Evolutionary conservation across 2,113 vertebrate species (phyloP), one percentile per base, ranked within the genome.

Genomic region (Pedionomus torquatus): DNA sequence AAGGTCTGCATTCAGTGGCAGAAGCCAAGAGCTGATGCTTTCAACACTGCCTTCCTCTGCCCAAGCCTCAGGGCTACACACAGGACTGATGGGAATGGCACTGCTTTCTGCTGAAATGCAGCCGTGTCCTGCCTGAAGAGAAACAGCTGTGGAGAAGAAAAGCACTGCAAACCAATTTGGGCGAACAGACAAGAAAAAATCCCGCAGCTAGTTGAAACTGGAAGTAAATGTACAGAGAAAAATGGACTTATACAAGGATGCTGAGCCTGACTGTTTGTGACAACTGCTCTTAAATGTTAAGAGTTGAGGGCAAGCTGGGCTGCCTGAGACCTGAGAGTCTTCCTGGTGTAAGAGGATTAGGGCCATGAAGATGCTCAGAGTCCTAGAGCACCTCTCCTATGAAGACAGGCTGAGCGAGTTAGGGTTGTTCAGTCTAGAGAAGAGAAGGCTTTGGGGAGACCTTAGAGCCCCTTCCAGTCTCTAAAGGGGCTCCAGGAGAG

Each of bases 11-110:
- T 71, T 43, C 61, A 70, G 66, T 3, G 10, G 70, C 70, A 90
- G n/a, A 82, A 92, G 75, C 8, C 31, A 60, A 78, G 86, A 85
- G 33, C 55, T 66, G 66, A 16, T 5, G 19, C 51, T 84, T 51
- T 64, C 11, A 74, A 78, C 4, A 5, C 60, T 71, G 80, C 76
- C 43, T 33, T 49, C 26, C 18, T 43, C 79, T 88, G 70, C 75
- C 66, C 17, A 7, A 19, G 35, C 69, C 9, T 7, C 19, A 3
- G 49, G 1, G 55, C 54, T 19, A 7, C 2, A 1, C 1, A 6
- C 0, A 0, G 80, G 46, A 49, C 39, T 31, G n/a, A 4, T 2
- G 16, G 87, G 63, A 86, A 63, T 44, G 5, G 0, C 4, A 4
- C 23, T 31, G 52, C 49, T 95, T 69, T 81, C 87, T n/a, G 5